Evolutionary conservation across 2,797 vertebrate genomes (phyloP).

Genomic region (Momotus momota): DNA sequence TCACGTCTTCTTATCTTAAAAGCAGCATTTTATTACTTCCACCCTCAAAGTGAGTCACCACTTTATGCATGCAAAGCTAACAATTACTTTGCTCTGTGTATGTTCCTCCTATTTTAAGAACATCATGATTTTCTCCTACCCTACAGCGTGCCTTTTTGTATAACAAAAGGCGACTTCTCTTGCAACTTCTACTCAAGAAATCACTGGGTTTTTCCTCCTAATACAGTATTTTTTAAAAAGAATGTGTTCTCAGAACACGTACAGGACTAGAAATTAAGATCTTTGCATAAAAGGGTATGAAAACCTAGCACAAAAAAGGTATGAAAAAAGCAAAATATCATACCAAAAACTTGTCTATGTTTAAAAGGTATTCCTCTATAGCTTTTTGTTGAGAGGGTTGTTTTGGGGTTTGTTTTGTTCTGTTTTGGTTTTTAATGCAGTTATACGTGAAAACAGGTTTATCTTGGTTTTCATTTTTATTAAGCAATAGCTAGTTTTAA

Average conservation of each 20-base stretch:
- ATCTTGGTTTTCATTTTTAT: too few species aligned
- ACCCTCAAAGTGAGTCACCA: slow-evolving; percentile 32
- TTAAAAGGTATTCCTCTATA: background rate
- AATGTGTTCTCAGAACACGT: background rate
- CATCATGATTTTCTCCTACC: slow-evolving; percentile 13
- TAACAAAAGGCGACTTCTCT: background rate
- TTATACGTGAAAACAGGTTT: background rate
- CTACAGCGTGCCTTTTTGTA: background rate
- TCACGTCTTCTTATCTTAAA: background rate
- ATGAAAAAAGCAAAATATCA: background rate
- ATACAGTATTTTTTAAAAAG: background rate
- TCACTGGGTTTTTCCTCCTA: background rate
- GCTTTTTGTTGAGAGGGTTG: background rate
- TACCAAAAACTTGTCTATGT: background rate
- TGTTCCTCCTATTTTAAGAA: slow-evolving; percentile 47
- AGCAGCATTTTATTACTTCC: slow-evolving; percentile 43
- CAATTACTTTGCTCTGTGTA: slow-evolving; percentile 40
- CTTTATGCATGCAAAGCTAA: slow-evolving; percentile 18
- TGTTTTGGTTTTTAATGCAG: background rate
- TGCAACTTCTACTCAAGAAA: background rate
- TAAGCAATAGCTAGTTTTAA: too few species aligned
- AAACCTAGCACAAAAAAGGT: background rate
- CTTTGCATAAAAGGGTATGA: background rate
- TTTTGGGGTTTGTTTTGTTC: background rate
- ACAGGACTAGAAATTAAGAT: background rate